Base-by-base conservation (phyloP, 2,113 vertebrate species). In the Gobiocypris rarus region DNA sequence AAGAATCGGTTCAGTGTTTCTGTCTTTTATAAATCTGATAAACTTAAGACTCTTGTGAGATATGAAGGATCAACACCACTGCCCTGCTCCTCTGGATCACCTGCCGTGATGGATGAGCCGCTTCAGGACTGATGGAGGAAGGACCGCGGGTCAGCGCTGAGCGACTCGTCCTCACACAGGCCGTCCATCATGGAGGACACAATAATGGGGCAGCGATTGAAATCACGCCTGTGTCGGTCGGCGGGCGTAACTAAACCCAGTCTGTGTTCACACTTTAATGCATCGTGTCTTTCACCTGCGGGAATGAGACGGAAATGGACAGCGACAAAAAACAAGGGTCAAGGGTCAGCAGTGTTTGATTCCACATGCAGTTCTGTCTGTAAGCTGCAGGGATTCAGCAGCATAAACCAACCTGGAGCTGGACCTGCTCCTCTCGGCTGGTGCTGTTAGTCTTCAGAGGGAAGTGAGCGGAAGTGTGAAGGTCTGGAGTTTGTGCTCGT, bases 151-250 rank as follows among this genome's bases (percentile, higher is more conserved):
- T 10, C 41, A 9, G 41, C 41, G 1, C 1, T 43, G 9, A 45
- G 43, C 9, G 43, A 48, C 61, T 82, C 61, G 58, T 43, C 56
- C 48, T 89, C 83, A 76, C 56, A 9, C 78, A 56, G 45, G 52
- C 41, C 74, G 87, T 92, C 88, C 83, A 89, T 93, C 92, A 91
- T 54, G 17, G 67, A 3, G 86, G 85, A 91, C 88, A 89, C 93
- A 92, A 88, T 88, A 93, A 93, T 92, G 83, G 85, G 24, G 41
- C 84, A 82, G 87, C 58, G 87, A 91, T 93, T 89, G 69, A 87
- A 88, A 88, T 80, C 78, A 86, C 82, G 83, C 71, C 58, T 67
- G 45, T 22, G 69, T 48, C 48, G 84, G 79, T 77, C n/a, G n/a
- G n/a, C n/a, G n/a, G n/a, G n/a, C n/a, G n/a, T n/a, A n/a, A n/a